Evolutionary conservation across 2,113 vertebrate genomes (phyloP).

Genomic region (Crotalus horridus): DNA sequence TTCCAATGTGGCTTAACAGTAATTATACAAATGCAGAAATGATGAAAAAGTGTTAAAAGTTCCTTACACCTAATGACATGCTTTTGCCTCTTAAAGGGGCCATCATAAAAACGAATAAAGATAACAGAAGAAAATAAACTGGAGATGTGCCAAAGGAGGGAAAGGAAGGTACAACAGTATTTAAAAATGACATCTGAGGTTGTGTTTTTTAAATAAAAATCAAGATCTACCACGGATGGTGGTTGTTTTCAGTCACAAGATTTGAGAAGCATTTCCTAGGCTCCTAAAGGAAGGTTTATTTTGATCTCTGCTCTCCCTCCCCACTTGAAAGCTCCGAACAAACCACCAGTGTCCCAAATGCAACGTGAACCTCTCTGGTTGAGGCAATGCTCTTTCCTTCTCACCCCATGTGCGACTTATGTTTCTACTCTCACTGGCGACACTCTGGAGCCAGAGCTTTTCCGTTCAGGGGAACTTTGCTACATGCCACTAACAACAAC

Average conservation of each 20-base stretch:
- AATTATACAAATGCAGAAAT: slow-evolving; percentile 70
- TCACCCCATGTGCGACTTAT: slow-evolving; percentile 71
- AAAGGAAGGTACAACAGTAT: slow-evolving; percentile 34
- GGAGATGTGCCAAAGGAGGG: slow-evolving; percentile 26
- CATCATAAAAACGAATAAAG: slow-evolving; percentile 32
- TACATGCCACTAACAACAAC: slow-evolving; percentile 65
- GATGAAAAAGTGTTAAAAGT: slow-evolving; percentile 57
- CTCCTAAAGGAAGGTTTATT: background rate
- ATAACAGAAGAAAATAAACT: slow-evolving; percentile 35
- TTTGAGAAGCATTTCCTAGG: background rate
- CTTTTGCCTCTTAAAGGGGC: slow-evolving; percentile 60
- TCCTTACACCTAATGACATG: slow-evolving; percentile 62
- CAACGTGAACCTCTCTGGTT: slow-evolving; percentile 17
- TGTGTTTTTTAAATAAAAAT: slow-evolving; percentile 37
- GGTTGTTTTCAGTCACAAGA: background rate
- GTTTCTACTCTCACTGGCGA: slow-evolving; percentile 68
- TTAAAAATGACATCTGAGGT: slow-evolving; percentile 38
- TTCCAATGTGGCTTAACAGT: slow-evolving; percentile 72
- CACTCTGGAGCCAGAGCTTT: slow-evolving; percentile 70
- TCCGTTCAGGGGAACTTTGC: slow-evolving; percentile 58
- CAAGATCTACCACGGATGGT: background rate
- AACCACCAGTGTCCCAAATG: slow-evolving; percentile 23
- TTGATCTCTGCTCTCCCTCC: background rate
- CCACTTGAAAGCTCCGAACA: background rate
- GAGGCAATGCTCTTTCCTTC: slow-evolving; percentile 52